Conservation (phyloP, 2,888 invertebrate genomes). For the Drosophila picticornis region DNA sequence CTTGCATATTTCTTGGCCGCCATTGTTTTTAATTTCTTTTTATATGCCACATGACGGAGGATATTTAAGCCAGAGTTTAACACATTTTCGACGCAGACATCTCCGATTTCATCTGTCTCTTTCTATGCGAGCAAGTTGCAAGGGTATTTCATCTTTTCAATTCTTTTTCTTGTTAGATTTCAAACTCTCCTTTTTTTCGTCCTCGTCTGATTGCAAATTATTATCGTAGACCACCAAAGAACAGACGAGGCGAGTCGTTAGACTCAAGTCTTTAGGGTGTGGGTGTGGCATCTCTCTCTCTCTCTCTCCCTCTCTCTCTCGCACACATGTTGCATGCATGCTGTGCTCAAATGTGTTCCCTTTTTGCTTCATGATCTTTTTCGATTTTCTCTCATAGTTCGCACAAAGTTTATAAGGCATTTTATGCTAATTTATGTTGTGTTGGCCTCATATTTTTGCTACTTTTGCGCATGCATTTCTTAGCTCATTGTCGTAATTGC, state of each 20-base stretch:
- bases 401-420: conserved; percentile 47
- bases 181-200: neutral
- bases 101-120: neutral
- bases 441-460: conserved; percentile 29
- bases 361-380: neutral
- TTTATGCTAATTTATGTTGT: conserved; percentile 68
- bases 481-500: conserved; percentile 52
- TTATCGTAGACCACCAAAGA: conserved; percentile 50
- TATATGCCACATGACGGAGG: neutral
- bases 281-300: conserved; percentile 12
- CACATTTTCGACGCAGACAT: neutral
- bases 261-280: conserved; percentile 1
- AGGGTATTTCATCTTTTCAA: neutral
- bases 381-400: conserved; percentile 11
- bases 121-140: neutral
- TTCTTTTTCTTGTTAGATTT: neutral
- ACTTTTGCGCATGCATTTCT: conserved; percentile 46
- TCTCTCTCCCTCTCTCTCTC: neutral
- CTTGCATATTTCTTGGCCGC: conserved; percentile 45
- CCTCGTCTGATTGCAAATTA: conserved; percentile 72
- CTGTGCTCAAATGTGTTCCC: neutral
- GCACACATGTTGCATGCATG: conserved; percentile 2
- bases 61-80: neutral
- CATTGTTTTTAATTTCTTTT: conserved; percentile 28
- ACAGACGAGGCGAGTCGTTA: neutral